These are phyloP conservation scores for Ophioninae sp. DNA, from an alignment of 2,888 invertebrate species.

Conservation along the genomic window DNA sequence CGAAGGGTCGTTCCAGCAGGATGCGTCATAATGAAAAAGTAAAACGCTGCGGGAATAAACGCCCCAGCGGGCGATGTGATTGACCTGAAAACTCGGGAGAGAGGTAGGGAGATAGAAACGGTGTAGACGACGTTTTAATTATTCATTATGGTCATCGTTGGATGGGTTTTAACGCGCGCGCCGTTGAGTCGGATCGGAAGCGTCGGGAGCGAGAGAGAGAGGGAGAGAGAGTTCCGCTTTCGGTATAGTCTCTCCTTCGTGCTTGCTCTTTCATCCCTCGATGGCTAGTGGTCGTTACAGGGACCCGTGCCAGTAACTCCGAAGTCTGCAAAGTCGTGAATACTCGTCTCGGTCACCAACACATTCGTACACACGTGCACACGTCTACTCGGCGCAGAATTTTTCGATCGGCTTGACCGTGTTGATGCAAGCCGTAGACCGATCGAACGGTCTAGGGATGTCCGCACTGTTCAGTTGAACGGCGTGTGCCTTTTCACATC, in stretches of 20 bases:
- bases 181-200: slow-evolving; percentile 18
- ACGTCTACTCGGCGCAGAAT: slow-evolving; percentile 47
- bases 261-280: slow-evolving; percentile 15
- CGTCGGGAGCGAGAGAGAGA: slow-evolving; percentile 8
- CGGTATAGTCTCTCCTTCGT: not conserved
- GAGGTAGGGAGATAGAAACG: not conserved
- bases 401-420: slow-evolving; percentile 61
- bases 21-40: not conserved
- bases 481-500: slow-evolving; percentile 48
- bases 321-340: slow-evolving; percentile 14
- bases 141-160: slow-evolving; percentile 28
- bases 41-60: not conserved
- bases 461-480: slow-evolving; percentile 31
- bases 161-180: slow-evolving; percentile 17
- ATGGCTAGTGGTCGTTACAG: slow-evolving; percentile 12
- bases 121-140: slow-evolving; percentile 25
- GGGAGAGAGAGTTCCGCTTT: slow-evolving; percentile 14
- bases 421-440: not conserved
- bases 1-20: not conserved
- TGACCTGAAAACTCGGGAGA: slow-evolving; percentile 43
- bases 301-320: slow-evolving; percentile 49
- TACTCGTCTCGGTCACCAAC: not conserved
- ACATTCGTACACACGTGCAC: not conserved
- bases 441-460: not conserved
- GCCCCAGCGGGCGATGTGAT: slow-evolving; percentile 14